Percentiles rank a stretch among this genome's conserved stretches.
Conservation (phyloP, 2,113 vertebrate species). For the Petroica traversi region DNA sequence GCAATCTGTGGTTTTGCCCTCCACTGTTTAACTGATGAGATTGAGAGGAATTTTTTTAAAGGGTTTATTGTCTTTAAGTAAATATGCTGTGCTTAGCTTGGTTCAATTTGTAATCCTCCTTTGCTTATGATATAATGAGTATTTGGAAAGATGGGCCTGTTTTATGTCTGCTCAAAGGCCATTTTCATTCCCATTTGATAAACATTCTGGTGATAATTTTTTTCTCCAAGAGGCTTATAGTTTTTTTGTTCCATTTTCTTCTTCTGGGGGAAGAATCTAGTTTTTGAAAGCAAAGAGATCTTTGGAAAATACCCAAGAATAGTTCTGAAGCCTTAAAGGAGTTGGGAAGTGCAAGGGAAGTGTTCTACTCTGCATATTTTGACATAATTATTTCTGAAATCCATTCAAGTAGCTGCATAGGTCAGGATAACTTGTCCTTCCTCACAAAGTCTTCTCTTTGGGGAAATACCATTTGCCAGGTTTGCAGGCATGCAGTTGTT, state of each 20-base stretch:
- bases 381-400: conserved; percentile 11
- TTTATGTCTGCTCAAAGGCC: not conserved
- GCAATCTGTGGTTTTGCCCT: not conserved
- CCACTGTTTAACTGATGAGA: not conserved
- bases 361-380: not conserved
- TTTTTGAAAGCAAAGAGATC: not conserved
- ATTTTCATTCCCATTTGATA: not conserved
- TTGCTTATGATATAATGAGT: not conserved
- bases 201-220: not conserved
- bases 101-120: not conserved
- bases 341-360: not conserved
- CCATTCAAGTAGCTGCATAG: not conserved
- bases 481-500: not conserved
- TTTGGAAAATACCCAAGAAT: not conserved
- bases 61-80: not conserved
- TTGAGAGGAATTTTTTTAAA: not conserved
- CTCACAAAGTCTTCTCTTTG: not conserved
- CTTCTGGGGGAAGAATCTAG: not conserved
- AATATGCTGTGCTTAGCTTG: not conserved
- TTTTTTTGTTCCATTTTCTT: not conserved
- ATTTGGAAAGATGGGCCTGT: not conserved
- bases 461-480: not conserved
- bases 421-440: not conserved
- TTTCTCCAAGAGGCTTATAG: not conserved
- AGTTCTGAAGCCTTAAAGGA: not conserved